Evolutionary conservation across 2,888 invertebrate genomes (phyloP), one percentile per base, ranked within the genome.

Genomic region (Drosophila mulleri): DNA sequence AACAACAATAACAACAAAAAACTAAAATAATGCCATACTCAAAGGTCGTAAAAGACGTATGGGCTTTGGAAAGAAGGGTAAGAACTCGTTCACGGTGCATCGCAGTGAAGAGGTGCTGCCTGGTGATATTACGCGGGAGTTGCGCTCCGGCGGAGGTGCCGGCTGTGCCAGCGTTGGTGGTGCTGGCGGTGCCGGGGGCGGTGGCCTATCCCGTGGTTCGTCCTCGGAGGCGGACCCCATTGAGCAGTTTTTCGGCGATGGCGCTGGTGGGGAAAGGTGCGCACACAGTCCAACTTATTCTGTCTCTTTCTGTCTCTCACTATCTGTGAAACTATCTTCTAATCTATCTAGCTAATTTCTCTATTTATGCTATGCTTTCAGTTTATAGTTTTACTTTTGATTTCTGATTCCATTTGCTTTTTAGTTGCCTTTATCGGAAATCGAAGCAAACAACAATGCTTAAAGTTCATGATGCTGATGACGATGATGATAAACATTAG

Each of bases 51-150:
- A 97, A 95, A 95, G 98, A 94, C 95, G 98, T 94, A 96, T 98
- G 96, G 97, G 97, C 94, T 98, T 97, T 94, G 98, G 98, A 94
- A 96, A 97, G 94, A 96, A 97, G 94, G 98, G 97, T 93, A 97
- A 98, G 95, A 97, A 97, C 94, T 98, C 98, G 93, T 97, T 98
- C 95, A 98, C 98, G 94, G 98, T 99, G 93, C 98, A 98, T 95
- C 96, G 99, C 94, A 98, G 98, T 94, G 99, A 99, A 94, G 99
- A 99, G 94, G 98, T 99, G 92, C 96, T 96, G 91, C 98, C 98
- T 83, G 96, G 97, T 90, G 84, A 85, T 85, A 85, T 85, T 60
- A 87, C 87, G 72, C 89, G 84, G 20, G 98, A 98, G 93, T 89
- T 93, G 91, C 93, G 94, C 91, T 75, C 68, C 37, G 80, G 58